Evolutionary conservation across 2,888 invertebrate species (phyloP), one percentile per base, ranked within the genome.

Genomic region (Ochropleura leucogaster): DNA sequence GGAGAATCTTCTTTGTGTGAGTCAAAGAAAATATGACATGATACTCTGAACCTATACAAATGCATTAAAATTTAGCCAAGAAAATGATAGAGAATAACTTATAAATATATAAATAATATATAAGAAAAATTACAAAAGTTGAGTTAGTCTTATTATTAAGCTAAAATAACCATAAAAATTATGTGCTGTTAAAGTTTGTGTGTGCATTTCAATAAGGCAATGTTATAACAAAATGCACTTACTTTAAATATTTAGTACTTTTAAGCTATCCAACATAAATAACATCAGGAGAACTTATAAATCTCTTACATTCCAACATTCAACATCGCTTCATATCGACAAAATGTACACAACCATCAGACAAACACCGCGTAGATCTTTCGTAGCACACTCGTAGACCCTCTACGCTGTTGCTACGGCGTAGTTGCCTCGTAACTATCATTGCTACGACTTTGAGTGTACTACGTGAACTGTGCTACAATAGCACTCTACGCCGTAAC

Each of bases 311-410:
- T 47, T 57, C 44, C 55, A 66, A 68, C 16, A 49, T 60, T n/a
- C 42, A 49, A 71, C 49, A 46, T 44, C 14, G 42, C 16, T 79
- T 84, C 44, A 14, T 68, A 79, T 79, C 46, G 69, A 80, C 55
- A 69, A 67, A 83, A 80, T 67, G 51, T 59, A 64, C 74, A 84
- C 69, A 68, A 59, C 42, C 42, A 55, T 60, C 51, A 57, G n/a
- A 68, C 77, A 62, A 81, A 76, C 67, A 75, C 44, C 68, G 62
- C 72, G 80, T 85, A 76, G 83, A 74, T 63, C 67, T 75, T 72
- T 81, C 85, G 87, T 83, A 87, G 87, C 77, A 66, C 80, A 74
- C 84, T 74, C 77, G 77, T 82, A 84, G 79, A 77, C 85, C 49
- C 51, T 63, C 85, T 82, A 82, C 82, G 82, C 57, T 53, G 64